A percentile compares a stretch with the other conserved stretches of the same genome.
phyloP scores from a whole-genome alignment of 1,140 invertebrate species.

The Orius insidiosus region DNA sequence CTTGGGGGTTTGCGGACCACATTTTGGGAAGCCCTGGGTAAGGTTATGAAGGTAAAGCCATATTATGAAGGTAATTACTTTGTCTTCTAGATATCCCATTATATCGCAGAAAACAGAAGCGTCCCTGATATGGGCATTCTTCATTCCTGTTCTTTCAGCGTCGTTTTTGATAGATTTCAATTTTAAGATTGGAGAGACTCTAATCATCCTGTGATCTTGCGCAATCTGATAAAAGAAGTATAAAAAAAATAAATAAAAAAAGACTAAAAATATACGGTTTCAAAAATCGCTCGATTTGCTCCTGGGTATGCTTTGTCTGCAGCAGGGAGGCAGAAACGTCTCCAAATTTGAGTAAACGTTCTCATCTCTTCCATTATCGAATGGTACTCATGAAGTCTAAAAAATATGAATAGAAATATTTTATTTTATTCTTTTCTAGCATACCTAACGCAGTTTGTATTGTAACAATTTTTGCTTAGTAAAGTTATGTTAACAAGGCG shows the following conservation, averaged over 20 bases:
- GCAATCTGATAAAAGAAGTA: conserved; percentile 17
- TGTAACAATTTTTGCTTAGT: conserved; percentile 38
- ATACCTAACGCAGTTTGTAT: conserved; percentile 46
- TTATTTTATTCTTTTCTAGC: too few relatives aligned
- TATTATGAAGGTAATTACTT: conserved; percentile 27
- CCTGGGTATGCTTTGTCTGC: conserved; percentile 51
- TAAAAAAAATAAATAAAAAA: conserved; percentile 1
- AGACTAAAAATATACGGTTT: conserved; percentile 39
- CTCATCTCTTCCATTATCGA: conserved; percentile 49
- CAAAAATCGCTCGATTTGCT: conserved; percentile 56
- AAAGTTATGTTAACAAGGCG: conserved; percentile 33
- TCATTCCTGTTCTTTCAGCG: conserved; percentile 75
- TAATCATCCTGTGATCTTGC: conserved; percentile 18
- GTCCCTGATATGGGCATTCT: conserved; percentile 61
- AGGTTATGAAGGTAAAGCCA: too few relatives aligned
- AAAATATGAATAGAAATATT: too few relatives aligned
- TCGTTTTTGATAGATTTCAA: conserved; percentile 74
- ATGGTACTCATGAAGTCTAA: conserved; percentile 49
- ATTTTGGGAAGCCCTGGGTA: too few relatives aligned
- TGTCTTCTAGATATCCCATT: conserved; percentile 66
- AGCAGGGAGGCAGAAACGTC: conserved; percentile 49
- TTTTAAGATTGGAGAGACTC: conserved; percentile 45
- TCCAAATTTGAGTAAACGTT: conserved; percentile 41
- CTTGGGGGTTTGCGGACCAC: too few relatives aligned
- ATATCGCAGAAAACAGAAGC: conserved; percentile 84